Base-by-base conservation (phyloP, 2,888 invertebrate genomes). In the Netelia inedita region DNA sequence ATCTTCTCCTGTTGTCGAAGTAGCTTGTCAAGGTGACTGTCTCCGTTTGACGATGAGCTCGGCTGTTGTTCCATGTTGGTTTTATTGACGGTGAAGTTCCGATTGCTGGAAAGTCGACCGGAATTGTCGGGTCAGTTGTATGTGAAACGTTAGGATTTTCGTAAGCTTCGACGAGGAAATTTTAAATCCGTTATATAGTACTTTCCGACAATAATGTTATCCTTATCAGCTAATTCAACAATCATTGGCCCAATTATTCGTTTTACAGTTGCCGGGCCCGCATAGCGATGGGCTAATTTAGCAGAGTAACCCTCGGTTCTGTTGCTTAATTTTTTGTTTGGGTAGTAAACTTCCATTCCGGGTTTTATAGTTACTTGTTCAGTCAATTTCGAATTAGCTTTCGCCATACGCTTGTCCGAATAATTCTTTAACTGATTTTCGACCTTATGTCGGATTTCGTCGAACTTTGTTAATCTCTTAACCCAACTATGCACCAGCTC, bases 111-210 rank as follows among this genome's bases (percentile, higher is more conserved):
- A 55, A 6, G 55, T 11, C 46, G 11, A 11, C 46, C 11, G 46
- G 46, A 10, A n/a, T 55, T 55, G 55, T 14, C 16, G 16, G n/a
- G 5, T 55, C 16, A 16, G 55, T n/a, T 55, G 55, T 55, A 14
- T 14, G 16, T 10, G 16, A 5, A 59, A 59, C 1, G 10, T 59
- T 21, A 21, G 8, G 6, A 21, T 21, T 59, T 14, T 23, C 53
- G 50, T 66, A 55, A 63, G 28, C 59, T 83, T n/a, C 73, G 65
- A 1, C 74, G 66, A 1, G 80, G 66, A 8, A 82, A 73, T 16
- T 76, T 84, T 35, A 76, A 65, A 72, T 84, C 80, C 8, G 74
- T 75, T 3, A 71, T 19, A 57, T 79, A 68, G 14, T 83, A 83
- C 23, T 83, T 79, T 11, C 79, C 79, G 11, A 83, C 61, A 8